Percentiles rank a stretch among this genome's conserved stretches.
Conservation (phyloP, 2,113 vertebrate species). For the Mustelus asterias region DNA sequence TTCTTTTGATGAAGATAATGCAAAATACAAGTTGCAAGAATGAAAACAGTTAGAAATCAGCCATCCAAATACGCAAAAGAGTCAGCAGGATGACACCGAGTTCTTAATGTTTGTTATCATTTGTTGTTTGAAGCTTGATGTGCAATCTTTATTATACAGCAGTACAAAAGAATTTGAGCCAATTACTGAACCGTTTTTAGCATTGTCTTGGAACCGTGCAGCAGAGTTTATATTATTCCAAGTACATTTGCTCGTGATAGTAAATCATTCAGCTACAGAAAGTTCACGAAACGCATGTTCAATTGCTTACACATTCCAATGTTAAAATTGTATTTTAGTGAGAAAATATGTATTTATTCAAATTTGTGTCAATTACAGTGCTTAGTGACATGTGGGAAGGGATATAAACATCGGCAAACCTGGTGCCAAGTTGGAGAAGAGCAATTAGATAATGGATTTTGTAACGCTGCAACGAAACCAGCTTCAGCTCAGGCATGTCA, state of each 20-base stretch:
- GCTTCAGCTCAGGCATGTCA: constrained; percentile 79
- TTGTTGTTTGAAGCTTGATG: background rate
- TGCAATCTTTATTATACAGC: background rate
- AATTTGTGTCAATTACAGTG: constrained; percentile 59
- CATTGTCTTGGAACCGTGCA: background rate
- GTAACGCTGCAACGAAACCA: constrained; percentile 70
- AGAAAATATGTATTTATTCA: background rate
- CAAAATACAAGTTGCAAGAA: background rate
- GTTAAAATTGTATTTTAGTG: background rate
- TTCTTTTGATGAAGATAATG: background rate
- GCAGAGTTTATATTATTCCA: background rate
- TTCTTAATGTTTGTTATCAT: background rate
- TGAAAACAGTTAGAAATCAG: background rate
- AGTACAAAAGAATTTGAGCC: background rate
- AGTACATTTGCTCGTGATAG: background rate
- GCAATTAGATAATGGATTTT: constrained; percentile 72
- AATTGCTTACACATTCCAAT: background rate
- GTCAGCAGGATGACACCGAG: background rate
- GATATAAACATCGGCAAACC: constrained; percentile 84
- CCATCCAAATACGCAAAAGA: background rate
- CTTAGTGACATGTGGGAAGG: constrained; percentile 92
- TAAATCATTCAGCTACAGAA: background rate
- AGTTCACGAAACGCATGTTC: background rate
- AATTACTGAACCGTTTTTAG: background rate
- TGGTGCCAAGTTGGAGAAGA: constrained; percentile 96